Conservation (phyloP, 2,888 invertebrate species). For the Sphaerophoria rueppellii region DNA sequence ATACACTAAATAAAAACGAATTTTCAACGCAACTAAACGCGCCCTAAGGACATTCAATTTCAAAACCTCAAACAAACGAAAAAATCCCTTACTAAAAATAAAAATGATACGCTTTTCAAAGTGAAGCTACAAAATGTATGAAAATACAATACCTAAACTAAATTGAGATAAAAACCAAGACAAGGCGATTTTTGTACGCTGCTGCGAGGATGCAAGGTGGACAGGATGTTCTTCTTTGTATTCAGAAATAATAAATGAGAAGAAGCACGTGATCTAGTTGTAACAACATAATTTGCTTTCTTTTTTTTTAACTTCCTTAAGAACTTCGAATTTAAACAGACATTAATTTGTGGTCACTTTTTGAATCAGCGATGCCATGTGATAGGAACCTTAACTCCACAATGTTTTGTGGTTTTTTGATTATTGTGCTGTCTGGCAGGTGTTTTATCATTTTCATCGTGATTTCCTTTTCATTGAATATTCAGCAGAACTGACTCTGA, state of each 20-base stretch:
- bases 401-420: too few species aligned
- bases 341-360: constrained; percentile 23
- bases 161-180: constrained; percentile 35
- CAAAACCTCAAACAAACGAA: constrained; percentile 12
- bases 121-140: not conserved
- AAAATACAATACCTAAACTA: constrained; percentile 8
- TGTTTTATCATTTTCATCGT: too few species aligned
- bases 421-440: too few species aligned
- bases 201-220: constrained; percentile 9
- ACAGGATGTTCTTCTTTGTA: constrained; percentile 12
- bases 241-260: not conserved
- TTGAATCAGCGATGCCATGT: not conserved
- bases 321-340: not conserved
- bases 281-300: constrained; percentile 17
- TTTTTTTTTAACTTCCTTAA: not conserved
- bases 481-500: too few species aligned
- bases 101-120: constrained; percentile 13
- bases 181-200: not conserved
- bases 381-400: too few species aligned
- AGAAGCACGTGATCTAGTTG: constrained; percentile 12
- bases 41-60: constrained; percentile 66
- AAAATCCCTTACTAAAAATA: not conserved
- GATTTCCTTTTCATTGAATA: too few species aligned
- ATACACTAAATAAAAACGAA: constrained; percentile 23
- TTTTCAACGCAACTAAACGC: constrained; percentile 8